Base-by-base conservation (phyloP, 2,888 invertebrate species). In the Agrotis ipsilon region DNA sequence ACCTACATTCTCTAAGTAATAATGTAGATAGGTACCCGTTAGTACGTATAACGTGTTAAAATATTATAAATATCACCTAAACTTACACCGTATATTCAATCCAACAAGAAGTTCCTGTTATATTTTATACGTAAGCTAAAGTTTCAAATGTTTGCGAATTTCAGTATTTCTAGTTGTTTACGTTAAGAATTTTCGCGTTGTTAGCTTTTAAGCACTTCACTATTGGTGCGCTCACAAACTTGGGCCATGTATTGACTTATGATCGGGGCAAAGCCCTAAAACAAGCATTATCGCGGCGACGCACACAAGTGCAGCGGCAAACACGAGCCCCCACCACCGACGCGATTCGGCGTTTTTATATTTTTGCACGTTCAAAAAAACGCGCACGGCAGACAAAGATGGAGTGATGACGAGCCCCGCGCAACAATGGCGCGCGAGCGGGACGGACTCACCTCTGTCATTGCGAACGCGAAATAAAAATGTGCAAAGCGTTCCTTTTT, bases 301-400 rank as follows among this genome's bases (percentile, higher is more conserved):
- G 89, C 95, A 95, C 95, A 95, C 94, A 88, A 91, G 84, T 92
- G 92, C 94, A 93, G 85, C 86, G 82, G 88, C 86, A 85, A 86
- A 87, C 87, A 89, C 85, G 84, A 82, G 86, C 88, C 89, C 89
- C 87, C 92, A 92, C 91, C 92, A 93, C 92, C 91, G 82, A 92
- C 91, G 89, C 94, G 94, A 92, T 92, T 95, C 93, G 93, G 94
- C 92, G 95, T 95, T 96, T 96, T 95, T 96, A 96, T 95, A 95
- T 96, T 96, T 95, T 95, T 95, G 94, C 95, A 95, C 94, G 94
- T 94, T 94, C 89, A 94, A 95, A 96, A 96, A 96, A 95, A 95
- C 75, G 92, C 80, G 88, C 90, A 93, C 90, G 93, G 89, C 92
- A 95, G 96, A 96, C 94, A 96, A 96, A 96, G 96, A 96, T 94